Evolutionary conservation across 1,140 invertebrate species (phyloP).

Genomic region (Catajapyx aquilonaris): DNA sequence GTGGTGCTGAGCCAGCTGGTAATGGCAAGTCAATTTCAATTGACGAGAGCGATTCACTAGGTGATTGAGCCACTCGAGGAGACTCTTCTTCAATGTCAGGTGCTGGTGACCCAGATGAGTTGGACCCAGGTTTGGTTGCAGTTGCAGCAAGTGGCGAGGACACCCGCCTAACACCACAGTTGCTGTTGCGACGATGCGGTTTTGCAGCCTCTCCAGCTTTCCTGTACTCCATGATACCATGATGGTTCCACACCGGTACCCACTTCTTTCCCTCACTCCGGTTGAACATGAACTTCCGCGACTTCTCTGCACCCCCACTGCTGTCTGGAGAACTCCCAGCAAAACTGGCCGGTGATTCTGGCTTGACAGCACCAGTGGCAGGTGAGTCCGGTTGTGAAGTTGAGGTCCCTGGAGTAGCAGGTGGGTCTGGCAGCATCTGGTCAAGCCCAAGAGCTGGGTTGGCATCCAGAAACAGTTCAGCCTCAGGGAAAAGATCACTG

Average conservation of each 20-base stretch:
- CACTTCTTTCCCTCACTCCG: neutral
- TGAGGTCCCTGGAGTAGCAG: constrained; percentile 18
- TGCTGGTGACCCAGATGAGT: neutral
- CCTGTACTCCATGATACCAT: neutral
- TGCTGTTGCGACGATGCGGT: too few relatives aligned
- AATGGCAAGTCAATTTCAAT: too few relatives aligned
- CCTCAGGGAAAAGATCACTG: constrained; percentile 51
- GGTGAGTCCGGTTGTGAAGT: neutral
- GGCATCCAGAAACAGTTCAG: constrained; percentile 40
- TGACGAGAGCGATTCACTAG: constrained; percentile 9
- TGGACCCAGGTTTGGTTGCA: neutral
- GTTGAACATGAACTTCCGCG: neutral
- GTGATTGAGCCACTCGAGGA: constrained; percentile 2
- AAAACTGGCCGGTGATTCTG: neutral
- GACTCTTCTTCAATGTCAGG: neutral
- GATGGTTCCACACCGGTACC: neutral
- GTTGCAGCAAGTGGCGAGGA: neutral
- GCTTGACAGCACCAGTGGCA: neutral
- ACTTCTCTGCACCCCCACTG: neutral
- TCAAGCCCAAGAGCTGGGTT: constrained; percentile 28
- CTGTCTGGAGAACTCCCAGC: neutral
- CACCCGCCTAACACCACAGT: too few relatives aligned
- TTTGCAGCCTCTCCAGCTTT: neutral
- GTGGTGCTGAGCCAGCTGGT: too few relatives aligned
- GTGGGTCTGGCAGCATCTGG: constrained; percentile 22